Evolutionary conservation across 2,797 vertebrate genomes (phyloP).

Genomic region (Eulemur coronatus): DNA sequence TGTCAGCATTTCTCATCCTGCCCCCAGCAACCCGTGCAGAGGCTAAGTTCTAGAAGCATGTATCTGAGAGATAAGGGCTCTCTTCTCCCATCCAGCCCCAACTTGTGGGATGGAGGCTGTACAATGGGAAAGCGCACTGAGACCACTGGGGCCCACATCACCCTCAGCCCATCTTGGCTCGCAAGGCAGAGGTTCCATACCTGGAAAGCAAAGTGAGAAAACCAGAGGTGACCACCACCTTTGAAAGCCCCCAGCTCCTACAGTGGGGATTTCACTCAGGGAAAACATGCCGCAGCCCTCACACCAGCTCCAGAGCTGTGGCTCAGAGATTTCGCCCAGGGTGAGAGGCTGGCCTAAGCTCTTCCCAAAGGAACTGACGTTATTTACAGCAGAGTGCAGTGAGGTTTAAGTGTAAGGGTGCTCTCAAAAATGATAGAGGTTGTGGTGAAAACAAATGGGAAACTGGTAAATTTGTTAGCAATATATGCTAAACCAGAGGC

Average conservation of each 20-base stretch:
- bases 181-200: not conserved
- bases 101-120: not conserved
- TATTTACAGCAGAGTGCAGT: not conserved
- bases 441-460: not conserved
- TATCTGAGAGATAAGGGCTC: not conserved
- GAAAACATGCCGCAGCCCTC: not conserved
- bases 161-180: not conserved
- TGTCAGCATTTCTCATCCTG: not conserved
- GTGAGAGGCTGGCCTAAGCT: too few species aligned
- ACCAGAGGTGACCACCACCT: not conserved
- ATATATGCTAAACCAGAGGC: not conserved
- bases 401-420: not conserved
- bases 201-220: not conserved
- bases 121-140: not conserved
- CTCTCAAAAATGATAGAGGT: not conserved
- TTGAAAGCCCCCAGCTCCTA: not conserved
- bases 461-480: not conserved
- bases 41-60: not conserved
- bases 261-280: not conserved
- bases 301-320: not conserved
- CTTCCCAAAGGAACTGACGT: not conserved
- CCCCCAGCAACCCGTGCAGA: not conserved
- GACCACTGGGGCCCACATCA: not conserved
- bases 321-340: not conserved
- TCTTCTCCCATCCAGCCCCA: not conserved